Base-by-base conservation (phyloP, 2,797 vertebrate genomes). In the Valencia hispanica region DNA sequence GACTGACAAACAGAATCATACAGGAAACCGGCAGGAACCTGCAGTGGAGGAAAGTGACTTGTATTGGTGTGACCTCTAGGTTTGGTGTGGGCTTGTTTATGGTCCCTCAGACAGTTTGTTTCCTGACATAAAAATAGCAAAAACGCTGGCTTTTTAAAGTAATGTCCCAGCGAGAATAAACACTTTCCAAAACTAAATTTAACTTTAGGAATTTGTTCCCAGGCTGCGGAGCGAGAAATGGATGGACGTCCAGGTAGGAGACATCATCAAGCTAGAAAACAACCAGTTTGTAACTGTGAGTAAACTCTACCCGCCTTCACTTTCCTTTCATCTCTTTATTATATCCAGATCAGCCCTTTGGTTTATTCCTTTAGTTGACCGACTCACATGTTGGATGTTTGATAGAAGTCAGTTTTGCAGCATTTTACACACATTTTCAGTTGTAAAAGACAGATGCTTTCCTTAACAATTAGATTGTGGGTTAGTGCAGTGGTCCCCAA, bases 241-340 rank as follows among this genome's bases (percentile, higher is more conserved):
- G 98, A 97, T 97, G 97, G 94, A 98, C 48, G 91, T 99, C 55
- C 96, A 97, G 93, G 98, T 99, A 39, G 98, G 98, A 50, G 97
- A 99, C 92, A 96, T 99, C 93, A 96, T 99, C 94, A 98, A 96
- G 87, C 90, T 99, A 89, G 96, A 98, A 87, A 99, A 98, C 93
- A 97, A 99, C 89, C 96, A 97, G 91, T 96, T 96, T 90, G 97
- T 99, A 70, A 97, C 97, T 0, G 98, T 99, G 84, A 97, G 97
- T 71, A 48, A 70, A 79, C 43, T 0, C 0, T 53, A 5, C 0
- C 9, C 1, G 1, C 1, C 25, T 43, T 30, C 25, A 27, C 32
- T 59, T 32, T 22, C 17, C 47, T 39, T 39, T 66, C 22, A 66
- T 1, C 11, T 41, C 22, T 3, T 43, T 8, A 6, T n/a, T 68